Conservation (phyloP, 2,113 vertebrate species). For the Brienomyrus longianalis region DNA sequence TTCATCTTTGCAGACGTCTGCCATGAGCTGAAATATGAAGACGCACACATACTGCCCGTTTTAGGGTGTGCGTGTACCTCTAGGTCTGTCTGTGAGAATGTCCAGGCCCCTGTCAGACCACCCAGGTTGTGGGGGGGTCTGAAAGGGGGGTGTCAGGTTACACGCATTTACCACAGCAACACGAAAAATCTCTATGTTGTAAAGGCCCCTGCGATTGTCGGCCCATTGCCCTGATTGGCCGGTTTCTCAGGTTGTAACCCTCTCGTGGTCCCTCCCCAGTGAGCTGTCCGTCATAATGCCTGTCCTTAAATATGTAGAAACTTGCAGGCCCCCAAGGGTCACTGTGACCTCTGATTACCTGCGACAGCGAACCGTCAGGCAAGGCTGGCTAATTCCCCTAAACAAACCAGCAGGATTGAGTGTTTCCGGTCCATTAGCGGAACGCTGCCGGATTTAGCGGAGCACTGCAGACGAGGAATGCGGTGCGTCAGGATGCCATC, state of each 20-base stretch:
- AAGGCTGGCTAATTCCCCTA: background rate
- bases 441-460: background rate
- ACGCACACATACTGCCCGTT: background rate
- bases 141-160: background rate
- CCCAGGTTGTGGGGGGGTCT: background rate
- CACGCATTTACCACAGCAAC: background rate
- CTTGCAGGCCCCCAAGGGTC: background rate
- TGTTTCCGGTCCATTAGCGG: conserved; percentile 29
- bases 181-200: background rate
- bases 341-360: background rate
- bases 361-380: background rate
- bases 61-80: background rate
- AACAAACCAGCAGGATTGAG: conserved; percentile 6
- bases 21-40: background rate
- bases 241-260: background rate
- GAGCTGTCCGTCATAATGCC: background rate
- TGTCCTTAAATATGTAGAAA: background rate
- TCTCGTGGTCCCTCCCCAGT: background rate
- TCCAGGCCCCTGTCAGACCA: conserved; percentile 15
- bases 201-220: background rate
- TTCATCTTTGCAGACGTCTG: background rate
- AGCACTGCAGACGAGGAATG: background rate
- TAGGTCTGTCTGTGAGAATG: background rate
- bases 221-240: background rate
- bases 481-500: background rate